Conservation (phyloP, 2,113 vertebrate species). For the Cichladusa arquata region DNA sequence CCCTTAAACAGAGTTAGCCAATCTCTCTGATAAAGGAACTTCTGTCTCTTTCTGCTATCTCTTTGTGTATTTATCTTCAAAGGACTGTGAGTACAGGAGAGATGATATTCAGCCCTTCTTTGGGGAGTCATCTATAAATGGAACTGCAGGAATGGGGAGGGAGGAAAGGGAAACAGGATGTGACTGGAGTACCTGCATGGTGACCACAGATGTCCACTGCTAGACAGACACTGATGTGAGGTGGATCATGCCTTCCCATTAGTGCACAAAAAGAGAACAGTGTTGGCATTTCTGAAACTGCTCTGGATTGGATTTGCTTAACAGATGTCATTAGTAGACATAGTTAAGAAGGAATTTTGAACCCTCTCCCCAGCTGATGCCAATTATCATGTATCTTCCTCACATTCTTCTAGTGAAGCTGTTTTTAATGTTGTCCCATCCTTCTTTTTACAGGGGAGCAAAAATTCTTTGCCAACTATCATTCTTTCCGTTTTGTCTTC, state of each 20-base stretch:
- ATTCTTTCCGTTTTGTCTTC: background rate
- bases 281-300: background rate
- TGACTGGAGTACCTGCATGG: background rate
- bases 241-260: background rate
- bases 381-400: background rate
- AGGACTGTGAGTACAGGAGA: background rate
- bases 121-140: background rate
- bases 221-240: background rate
- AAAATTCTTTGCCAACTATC: background rate
- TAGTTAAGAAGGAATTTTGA: background rate
- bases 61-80: background rate
- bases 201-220: background rate
- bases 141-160: background rate
- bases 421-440: background rate
- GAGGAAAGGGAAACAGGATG: conserved; percentile 14
- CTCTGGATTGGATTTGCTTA: background rate
- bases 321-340: background rate
- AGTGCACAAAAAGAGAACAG: background rate
- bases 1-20: background rate
- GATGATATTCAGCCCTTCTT: background rate
- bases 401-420: background rate
- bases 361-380: background rate
- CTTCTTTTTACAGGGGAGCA: background rate
- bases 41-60: background rate
- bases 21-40: background rate